Evolutionary conservation across 2,113 vertebrate species (phyloP).

Genomic region (Mormoops blainvillei): DNA sequence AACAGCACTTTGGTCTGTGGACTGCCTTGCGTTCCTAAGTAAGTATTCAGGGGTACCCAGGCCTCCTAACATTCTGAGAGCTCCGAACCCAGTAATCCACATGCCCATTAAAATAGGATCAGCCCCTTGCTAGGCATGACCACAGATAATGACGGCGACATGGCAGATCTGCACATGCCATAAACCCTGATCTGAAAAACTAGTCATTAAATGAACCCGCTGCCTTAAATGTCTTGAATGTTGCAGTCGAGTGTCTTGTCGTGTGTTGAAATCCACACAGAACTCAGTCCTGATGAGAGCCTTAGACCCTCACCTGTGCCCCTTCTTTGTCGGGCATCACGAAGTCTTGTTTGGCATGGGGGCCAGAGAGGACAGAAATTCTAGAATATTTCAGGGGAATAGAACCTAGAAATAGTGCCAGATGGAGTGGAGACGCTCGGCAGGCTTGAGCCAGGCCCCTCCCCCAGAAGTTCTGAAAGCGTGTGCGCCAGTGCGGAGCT

Average conservation of each 20-base stretch:
- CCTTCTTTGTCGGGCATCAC: not conserved
- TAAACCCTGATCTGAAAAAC: conserved; percentile 60
- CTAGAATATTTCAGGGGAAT: conserved; percentile 28
- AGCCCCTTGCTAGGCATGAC: conserved; percentile 27
- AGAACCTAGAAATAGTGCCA: not conserved
- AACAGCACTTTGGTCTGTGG: conserved; percentile 69
- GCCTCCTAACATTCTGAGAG: not conserved
- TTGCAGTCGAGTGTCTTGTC: conserved; percentile 77
- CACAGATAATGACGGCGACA: not conserved
- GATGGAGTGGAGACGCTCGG: not conserved
- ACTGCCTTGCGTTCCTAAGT: conserved; percentile 65
- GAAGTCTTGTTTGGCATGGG: not conserved
- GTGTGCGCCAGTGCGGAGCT: not conserved
- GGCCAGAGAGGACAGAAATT: not conserved
- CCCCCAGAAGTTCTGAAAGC: not conserved
- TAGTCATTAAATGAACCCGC: conserved; percentile 76
- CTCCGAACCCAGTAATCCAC: conserved; percentile 53
- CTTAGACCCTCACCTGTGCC: not conserved
- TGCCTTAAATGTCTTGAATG: conserved; percentile 86
- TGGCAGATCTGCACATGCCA: conserved; percentile 41
- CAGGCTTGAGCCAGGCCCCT: conserved; percentile 14
- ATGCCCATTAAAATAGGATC: not conserved
- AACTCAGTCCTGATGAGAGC: conserved; percentile 39
- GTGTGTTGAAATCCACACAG: conserved; percentile 59
- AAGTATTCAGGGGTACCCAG: conserved; percentile 70